Conservation (phyloP, 2,113 vertebrate species). For the Ptychochromis oligacanthus region DNA sequence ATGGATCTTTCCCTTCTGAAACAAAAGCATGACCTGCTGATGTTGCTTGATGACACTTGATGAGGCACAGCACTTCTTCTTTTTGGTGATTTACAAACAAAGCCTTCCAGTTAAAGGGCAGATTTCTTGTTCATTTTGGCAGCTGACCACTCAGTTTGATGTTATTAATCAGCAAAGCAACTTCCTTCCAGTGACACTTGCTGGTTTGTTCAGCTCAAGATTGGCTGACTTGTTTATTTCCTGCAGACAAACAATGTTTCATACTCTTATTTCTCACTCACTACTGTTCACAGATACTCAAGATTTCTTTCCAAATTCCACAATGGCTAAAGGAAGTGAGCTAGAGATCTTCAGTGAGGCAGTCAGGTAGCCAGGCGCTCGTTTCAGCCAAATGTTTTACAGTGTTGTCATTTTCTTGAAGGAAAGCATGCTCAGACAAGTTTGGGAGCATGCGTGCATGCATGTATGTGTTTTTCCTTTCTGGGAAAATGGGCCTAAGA, state of each 20-base stretch:
- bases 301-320: neutral
- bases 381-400: conserved; percentile 48
- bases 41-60: neutral
- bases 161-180: conserved; percentile 9
- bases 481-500: conserved; percentile 30
- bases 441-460: conserved; percentile 17
- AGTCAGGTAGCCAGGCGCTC: conserved; percentile 40
- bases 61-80: accelerated
- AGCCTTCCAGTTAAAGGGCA: neutral
- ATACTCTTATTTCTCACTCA: neutral
- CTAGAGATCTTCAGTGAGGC: neutral
- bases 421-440: conserved; percentile 45
- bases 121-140: neutral
- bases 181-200: neutral
- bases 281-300: neutral
- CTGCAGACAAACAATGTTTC: conserved; percentile 13
- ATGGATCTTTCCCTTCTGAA: neutral
- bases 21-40: neutral
- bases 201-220: neutral
- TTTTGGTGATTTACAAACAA: neutral
- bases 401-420: conserved; percentile 57
- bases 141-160: conserved; percentile 7
- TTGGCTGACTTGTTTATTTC: conserved; percentile 25
- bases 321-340: neutral
- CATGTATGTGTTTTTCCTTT: conserved; percentile 13